These are phyloP conservation scores for Drosophila kepulauana DNA, from an alignment of 1,140 invertebrate species.

Conservation along the genomic window DNA sequence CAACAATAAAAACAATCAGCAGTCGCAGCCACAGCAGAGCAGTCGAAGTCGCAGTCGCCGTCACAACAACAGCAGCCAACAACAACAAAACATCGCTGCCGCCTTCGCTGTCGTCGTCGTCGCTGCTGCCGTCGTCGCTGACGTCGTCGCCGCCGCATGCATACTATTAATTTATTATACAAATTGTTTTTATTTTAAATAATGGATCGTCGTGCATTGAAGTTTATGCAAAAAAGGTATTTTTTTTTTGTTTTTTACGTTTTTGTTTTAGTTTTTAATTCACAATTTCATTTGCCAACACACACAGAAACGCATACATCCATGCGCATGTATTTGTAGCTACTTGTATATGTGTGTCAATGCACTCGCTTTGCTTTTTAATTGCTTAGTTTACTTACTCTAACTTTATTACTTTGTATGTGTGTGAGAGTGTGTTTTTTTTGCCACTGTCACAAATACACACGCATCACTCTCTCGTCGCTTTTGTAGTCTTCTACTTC, in stretches of 20 bases:
- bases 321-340: background rate
- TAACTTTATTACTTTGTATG: constrained; percentile 30
- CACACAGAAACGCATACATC: constrained; percentile 9
- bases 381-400: constrained; percentile 40
- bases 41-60: constrained; percentile 37
- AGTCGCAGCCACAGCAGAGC: constrained; percentile 34
- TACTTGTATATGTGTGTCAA: constrained; percentile 48
- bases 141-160: constrained; percentile 71
- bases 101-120: constrained; percentile 27
- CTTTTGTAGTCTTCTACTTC: background rate
- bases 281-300: constrained; percentile 37
- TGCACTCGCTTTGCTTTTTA: constrained; percentile 47
- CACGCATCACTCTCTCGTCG: constrained; percentile 23
- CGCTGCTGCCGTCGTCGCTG: constrained; percentile 46
- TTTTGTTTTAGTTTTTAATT: constrained; percentile 49
- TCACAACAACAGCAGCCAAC: constrained; percentile 24
- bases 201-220: constrained; percentile 85
- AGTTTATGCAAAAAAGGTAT: constrained; percentile 85
- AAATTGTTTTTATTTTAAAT: constrained; percentile 84
- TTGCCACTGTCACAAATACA: constrained; percentile 18
- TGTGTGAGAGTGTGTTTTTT: too few species aligned
- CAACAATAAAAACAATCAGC: constrained; percentile 65
- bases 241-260: constrained; percentile 56
- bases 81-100: constrained; percentile 51
- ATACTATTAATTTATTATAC: constrained; percentile 82